Conservation (phyloP, 2,797 vertebrate species). For the Phataginus tricuspis region DNA sequence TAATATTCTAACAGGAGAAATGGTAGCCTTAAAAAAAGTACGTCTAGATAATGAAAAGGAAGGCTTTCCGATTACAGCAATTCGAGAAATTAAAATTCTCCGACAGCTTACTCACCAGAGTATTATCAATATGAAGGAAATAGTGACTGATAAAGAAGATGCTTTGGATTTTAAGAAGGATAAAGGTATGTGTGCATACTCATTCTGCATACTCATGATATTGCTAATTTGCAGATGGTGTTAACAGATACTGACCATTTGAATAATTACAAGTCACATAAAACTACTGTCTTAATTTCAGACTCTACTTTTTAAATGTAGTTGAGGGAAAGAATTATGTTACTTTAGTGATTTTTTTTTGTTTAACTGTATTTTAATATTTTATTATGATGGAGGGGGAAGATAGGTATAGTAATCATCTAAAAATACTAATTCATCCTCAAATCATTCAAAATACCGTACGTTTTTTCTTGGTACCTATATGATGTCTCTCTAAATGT, state of each 20-base stretch:
- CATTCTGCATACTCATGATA: neutral
- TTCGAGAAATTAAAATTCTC: constrained; percentile 91
- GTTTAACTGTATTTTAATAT: constrained; percentile 26
- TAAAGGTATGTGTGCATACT: constrained; percentile 85
- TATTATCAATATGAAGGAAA: constrained; percentile 93
- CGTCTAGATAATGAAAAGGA: constrained; percentile 91
- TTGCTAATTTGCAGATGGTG: constrained; percentile 30
- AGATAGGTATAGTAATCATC: neutral
- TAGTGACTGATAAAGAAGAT: constrained; percentile 91
- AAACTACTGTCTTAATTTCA: neutral
- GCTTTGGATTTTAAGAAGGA: constrained; percentile 92
- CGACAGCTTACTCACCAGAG: constrained; percentile 91
- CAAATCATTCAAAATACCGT: neutral
- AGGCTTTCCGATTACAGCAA: constrained; percentile 92
- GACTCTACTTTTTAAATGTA: neutral
- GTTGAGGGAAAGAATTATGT: constrained; percentile 2
- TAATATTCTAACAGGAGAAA: constrained; percentile 86
- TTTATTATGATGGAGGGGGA: neutral
- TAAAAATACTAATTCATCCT: constrained; percentile 2
- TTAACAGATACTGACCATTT: neutral
- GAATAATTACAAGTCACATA: constrained; percentile 21
- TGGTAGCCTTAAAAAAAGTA: constrained; percentile 92
- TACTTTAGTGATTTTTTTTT: neutral
- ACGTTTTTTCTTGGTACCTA: neutral
- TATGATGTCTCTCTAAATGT: neutral